A percentile compares a stretch with the other conserved stretches of the same genome.
Conservation (phyloP, 1,140 invertebrate species). For the Drosophila neocordata region DNA sequence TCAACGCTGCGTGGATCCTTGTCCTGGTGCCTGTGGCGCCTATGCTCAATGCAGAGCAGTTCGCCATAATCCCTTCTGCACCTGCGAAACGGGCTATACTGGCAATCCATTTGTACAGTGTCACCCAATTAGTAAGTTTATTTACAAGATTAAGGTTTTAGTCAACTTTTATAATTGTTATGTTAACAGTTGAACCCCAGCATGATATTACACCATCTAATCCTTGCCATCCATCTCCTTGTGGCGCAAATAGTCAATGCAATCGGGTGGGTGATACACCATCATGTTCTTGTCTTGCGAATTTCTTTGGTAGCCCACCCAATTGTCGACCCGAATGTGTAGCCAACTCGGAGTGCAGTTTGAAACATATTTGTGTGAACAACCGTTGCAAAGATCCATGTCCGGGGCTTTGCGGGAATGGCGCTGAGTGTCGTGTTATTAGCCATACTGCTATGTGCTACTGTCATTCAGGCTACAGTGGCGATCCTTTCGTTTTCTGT, state of each 20-base stretch:
- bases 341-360: constrained; percentile 86
- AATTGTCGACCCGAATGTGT: constrained; percentile 88
- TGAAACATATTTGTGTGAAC: constrained; percentile 85
- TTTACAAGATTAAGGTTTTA: background rate
- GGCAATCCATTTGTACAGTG: constrained; percentile 86
- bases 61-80: constrained; percentile 88
- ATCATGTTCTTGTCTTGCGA: constrained; percentile 85
- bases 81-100: constrained; percentile 84
- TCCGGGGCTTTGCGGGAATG: constrained; percentile 88
- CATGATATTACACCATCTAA: constrained; percentile 79
- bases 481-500: constrained; percentile 88
- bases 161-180: background rate
- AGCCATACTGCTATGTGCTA: constrained; percentile 90
- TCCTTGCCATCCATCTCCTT: constrained; percentile 90
- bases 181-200: constrained; percentile 66
- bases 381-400: constrained; percentile 89
- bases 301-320: constrained; percentile 87
- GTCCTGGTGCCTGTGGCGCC: constrained; percentile 87
- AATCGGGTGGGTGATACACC: constrained; percentile 85
- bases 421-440: constrained; percentile 88
- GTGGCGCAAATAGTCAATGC: constrained; percentile 90
- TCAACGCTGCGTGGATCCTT: constrained; percentile 88
- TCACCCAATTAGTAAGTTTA: constrained; percentile 86
- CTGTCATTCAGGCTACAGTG: constrained; percentile 87
- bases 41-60: constrained; percentile 86